Evolutionary conservation across 2,888 invertebrate genomes (phyloP), one percentile per base, ranked within the genome.

Genomic region (Epinotia ramella): DNA sequence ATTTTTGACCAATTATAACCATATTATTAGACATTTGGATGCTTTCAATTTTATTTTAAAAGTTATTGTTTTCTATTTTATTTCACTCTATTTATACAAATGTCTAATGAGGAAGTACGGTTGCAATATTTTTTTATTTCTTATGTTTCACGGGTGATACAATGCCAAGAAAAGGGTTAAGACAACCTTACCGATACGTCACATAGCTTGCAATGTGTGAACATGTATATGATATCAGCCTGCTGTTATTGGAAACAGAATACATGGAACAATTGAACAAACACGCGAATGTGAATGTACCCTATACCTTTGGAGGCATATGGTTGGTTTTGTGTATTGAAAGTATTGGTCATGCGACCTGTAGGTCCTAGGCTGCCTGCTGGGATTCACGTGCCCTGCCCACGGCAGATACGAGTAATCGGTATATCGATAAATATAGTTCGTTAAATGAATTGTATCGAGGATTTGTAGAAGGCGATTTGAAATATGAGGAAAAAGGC

Each of bases 301-400:
- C 53, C n/a, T n/a, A n/a, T n/a, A n/a, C n/a, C 13, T 53, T 65
- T 16, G 18, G 18, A 18, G 28, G n/a, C 12, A n/a, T 53, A 28
- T 66, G 28, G 49, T 66, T 28, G 28, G 9, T n/a, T 53, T 28
- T 28, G 5, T 53, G 5, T 66, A n/a, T 33, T 28, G 33, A 62
- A 33, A n/a, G n/a, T 56, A 53, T 28, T 33, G 66, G n/a, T 28
- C 16, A 66, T 66, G 6, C 33, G 66, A 33, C 53, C 53, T 40
- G 44, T 63, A n/a, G 63, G 12, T 18, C 18, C 18, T 40, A 33
- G 28, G 7, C 28, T 65, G 9, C 5, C 16, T 20, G 4, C 53
- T n/a, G 53, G 7, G 53, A 13, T n/a, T n/a, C n/a, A 73, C 44
- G 62, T 60, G 70, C 62, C 53, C 62, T 67, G 73, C 63, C 73